These are phyloP conservation scores for Epinephelus moara DNA, from an alignment of 2,113 vertebrate genomes.

Conservation along the genomic window DNA sequence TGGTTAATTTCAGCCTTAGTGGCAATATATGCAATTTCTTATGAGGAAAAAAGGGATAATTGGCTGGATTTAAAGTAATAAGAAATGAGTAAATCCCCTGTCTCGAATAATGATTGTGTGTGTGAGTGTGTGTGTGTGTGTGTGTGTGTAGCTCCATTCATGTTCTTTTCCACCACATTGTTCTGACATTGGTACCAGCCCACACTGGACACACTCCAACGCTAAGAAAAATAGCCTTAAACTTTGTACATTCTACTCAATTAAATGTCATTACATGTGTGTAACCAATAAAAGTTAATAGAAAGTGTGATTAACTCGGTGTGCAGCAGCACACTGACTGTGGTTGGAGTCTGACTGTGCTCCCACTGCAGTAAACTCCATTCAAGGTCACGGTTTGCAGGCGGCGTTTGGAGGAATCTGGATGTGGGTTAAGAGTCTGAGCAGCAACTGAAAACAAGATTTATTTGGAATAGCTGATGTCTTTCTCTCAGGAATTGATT, in stretches of 20 bases:
- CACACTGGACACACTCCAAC: conserved; percentile 15
- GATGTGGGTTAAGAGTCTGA: conserved; percentile 20
- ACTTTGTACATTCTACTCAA: conserved; percentile 50
- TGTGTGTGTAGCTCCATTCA: conserved; percentile 9
- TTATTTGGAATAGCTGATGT: conserved; percentile 6
- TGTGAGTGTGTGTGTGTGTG: neutral
- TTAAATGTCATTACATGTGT: conserved; percentile 65
- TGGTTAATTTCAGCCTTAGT: neutral
- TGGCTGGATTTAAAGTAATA: neutral
- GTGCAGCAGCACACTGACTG: conserved; percentile 47
- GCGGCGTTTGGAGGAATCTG: conserved; percentile 22
- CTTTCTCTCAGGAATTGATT: neutral
- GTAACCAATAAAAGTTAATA: conserved; percentile 72
- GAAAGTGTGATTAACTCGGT: conserved; percentile 71
- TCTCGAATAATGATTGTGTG: neutral
- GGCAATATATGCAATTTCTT: neutral
- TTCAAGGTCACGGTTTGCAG: conserved; percentile 46
- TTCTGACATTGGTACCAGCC: conserved; percentile 13
- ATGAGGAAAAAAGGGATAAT: neutral
- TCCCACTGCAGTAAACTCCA: conserved; percentile 53
- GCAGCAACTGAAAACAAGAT: conserved; percentile 9
- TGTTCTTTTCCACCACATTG: neutral
- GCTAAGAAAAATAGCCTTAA: conserved; percentile 20
- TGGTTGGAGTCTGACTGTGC: conserved; percentile 60
- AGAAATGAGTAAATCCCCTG: neutral